Percentiles rank a stretch among this genome's conserved stretches.
These are phyloP conservation scores for Irena cyanogastra DNA, from an alignment of 2,113 vertebrate species.

Conservation along the genomic window DNA sequence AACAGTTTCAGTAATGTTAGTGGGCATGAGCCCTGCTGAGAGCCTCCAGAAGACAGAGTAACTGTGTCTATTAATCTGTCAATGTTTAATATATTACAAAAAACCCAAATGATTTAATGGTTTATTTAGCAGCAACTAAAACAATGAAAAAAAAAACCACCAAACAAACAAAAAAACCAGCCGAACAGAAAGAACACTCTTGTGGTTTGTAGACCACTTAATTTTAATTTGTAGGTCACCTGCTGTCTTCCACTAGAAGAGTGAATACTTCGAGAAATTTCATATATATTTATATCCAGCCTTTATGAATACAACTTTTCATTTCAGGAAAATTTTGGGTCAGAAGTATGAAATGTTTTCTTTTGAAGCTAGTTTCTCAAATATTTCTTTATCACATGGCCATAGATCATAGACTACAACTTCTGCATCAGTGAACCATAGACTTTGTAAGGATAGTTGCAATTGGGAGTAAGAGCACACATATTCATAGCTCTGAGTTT, in stretches of 20 bases:
- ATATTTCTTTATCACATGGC: not conserved
- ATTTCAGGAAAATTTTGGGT: not conserved
- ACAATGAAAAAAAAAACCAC: not conserved
- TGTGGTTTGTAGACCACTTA: not conserved
- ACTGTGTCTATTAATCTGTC: not conserved
- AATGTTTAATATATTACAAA: not conserved
- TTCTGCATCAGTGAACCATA: not conserved
- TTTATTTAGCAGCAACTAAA: not conserved
- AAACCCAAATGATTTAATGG: not conserved
- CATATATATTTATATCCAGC: not conserved
- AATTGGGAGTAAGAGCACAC: not conserved
- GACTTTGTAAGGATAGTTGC: not conserved
- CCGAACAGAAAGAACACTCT: not conserved
- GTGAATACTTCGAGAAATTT: not conserved
- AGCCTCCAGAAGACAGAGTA: not conserved
- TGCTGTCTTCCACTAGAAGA: not conserved
- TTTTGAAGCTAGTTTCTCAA: not conserved
- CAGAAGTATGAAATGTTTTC: not conserved
- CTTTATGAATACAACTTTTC: not conserved
- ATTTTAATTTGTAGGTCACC: not conserved
- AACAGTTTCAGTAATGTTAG: not conserved
- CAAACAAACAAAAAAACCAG: not conserved
- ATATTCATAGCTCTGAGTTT: not conserved
- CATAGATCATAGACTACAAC: not conserved
- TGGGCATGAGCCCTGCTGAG: accelerated